Conservation (phyloP, 2,888 invertebrate species). For the Ophion ventricosus region DNA sequence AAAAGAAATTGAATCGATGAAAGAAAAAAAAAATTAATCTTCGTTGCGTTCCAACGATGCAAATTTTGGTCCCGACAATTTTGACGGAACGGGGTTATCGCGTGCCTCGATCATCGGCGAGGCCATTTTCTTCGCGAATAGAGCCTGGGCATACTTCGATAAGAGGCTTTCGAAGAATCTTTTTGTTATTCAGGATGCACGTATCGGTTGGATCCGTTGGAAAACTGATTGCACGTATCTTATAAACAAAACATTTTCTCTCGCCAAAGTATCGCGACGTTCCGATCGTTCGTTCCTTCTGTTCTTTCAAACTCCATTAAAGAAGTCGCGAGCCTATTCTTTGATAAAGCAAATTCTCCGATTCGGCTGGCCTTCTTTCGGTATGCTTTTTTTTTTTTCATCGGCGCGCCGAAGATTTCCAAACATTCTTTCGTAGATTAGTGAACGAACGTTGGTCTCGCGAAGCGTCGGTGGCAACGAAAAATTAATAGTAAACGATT, state of each 20-base stretch:
- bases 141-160: background rate
- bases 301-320: background rate
- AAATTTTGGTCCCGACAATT: background rate
- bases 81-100: background rate
- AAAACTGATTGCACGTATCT: background rate
- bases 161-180: background rate
- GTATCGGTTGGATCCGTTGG: background rate
- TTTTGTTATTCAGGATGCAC: background rate
- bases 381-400: background rate
- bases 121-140: background rate
- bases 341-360: background rate
- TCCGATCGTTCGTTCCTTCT: background rate
- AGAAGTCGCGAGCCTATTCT: background rate
- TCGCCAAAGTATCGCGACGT: background rate
- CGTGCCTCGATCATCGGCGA: background rate
- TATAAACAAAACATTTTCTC: background rate
- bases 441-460: background rate
- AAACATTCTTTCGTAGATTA: background rate
- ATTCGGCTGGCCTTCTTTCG: background rate
- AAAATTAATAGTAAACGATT: slow-evolving; percentile 5
- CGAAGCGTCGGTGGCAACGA: background rate
- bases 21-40: background rate
- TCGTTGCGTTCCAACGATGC: background rate
- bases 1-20: no score
- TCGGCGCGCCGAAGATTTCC: background rate